Evolutionary conservation across 2,113 vertebrate genomes (phyloP).

Genomic region (Gadus chalcogrammus): DNA sequence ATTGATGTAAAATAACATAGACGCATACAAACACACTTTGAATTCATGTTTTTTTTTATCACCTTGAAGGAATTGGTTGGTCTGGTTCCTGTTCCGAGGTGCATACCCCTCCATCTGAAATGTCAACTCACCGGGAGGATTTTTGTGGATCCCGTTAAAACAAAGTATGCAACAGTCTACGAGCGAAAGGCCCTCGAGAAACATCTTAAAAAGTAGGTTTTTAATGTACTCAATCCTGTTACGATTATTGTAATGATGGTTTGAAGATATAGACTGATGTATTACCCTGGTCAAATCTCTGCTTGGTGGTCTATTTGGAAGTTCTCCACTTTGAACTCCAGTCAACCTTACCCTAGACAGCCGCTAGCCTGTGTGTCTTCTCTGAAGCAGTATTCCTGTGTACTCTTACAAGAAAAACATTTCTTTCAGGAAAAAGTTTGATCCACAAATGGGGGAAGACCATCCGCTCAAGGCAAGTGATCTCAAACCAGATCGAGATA

Average conservation of each 20-base stretch:
- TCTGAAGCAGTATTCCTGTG: no score
- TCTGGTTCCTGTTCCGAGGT: background rate
- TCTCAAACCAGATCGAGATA: slow-evolving; percentile 36
- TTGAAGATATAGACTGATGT: background rate
- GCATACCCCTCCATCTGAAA: slow-evolving; percentile 41
- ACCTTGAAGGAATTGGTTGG: slow-evolving; percentile 40
- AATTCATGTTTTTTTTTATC: background rate
- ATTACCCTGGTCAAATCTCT: background rate
- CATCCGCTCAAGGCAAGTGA: slow-evolving; percentile 15
- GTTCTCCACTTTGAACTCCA: no score
- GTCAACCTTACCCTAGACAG: no score
- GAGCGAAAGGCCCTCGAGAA: slow-evolving; percentile 60
- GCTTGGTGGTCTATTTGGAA: no score
- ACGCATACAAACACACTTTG: no score
- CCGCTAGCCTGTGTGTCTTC: no score
- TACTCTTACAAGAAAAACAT: background rate
- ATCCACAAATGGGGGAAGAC: slow-evolving; percentile 37
- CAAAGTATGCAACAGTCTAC: slow-evolving; percentile 36
- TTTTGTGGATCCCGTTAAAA: slow-evolving; percentile 66
- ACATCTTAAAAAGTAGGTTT: slow-evolving; percentile 50
- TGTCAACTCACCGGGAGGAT: slow-evolving; percentile 58
- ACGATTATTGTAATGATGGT: background rate
- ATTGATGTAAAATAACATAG: no score
- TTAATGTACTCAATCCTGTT: background rate
- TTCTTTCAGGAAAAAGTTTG: slow-evolving; percentile 27